Evolutionary conservation across 2,888 invertebrate species (phyloP).

Genomic region (Drepana falcataria): DNA sequence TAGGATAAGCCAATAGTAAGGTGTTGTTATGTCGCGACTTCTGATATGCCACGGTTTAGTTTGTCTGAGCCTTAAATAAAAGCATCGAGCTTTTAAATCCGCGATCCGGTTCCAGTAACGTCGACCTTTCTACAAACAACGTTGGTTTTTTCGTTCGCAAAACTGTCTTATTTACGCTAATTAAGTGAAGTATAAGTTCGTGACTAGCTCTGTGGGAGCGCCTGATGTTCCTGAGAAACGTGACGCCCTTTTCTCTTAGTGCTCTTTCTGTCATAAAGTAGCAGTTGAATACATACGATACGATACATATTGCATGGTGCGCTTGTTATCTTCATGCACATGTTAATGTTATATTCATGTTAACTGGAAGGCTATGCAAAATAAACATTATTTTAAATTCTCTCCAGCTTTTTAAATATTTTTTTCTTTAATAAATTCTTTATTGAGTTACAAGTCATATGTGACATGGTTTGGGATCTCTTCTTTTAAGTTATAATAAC

Average conservation of each 20-base stretch:
- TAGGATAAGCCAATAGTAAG: no score
- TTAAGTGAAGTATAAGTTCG: slow-evolving; percentile 78
- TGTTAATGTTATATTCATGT: not conserved
- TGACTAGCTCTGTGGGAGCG: slow-evolving; percentile 71
- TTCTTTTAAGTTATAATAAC: no score
- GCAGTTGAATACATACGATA: slow-evolving; percentile 2
- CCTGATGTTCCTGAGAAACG: slow-evolving; percentile 40
- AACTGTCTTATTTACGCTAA: slow-evolving; percentile 76
- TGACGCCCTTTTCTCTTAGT: slow-evolving; percentile 40
- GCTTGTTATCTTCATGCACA: not conserved
- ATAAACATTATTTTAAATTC: not conserved
- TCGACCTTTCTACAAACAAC: slow-evolving; percentile 48
- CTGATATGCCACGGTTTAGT: slow-evolving; percentile 2
- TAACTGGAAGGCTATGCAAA: not conserved
- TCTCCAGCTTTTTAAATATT: no score
- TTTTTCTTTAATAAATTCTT: no score
- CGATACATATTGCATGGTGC: not conserved
- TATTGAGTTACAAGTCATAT: no score
- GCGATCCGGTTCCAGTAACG: slow-evolving; percentile 55
- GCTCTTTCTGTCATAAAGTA: slow-evolving; percentile 37
- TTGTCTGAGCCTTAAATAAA: slow-evolving; percentile 27
- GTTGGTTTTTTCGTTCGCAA: slow-evolving; percentile 64
- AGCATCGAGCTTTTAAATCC: slow-evolving; percentile 32
- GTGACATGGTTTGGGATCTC: no score
- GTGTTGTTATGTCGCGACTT: no score